A percentile compares a stretch with the other conserved stretches of the same genome.
Conservation (phyloP, 2,113 vertebrate genomes). For the Myotis yumanensis region DNA sequence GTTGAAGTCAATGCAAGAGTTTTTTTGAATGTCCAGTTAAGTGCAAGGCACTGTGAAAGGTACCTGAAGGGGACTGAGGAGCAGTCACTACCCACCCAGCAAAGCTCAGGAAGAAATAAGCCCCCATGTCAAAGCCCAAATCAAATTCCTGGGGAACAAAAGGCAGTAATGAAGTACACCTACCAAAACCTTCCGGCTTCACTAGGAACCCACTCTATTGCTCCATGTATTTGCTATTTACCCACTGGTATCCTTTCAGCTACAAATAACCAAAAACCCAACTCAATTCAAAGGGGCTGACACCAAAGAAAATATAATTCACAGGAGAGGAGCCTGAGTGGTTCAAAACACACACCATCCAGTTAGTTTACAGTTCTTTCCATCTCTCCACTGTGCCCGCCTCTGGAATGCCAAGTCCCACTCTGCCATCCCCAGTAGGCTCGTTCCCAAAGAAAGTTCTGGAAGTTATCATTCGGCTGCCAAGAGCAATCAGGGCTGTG, state of each 20-base stretch:
- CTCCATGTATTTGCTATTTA: background rate
- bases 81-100: background rate
- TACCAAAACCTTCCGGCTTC: background rate
- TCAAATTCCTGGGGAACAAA: background rate
- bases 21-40: background rate
- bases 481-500: background rate
- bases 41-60: background rate
- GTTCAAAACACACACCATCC: background rate
- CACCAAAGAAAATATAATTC: slow-evolving; percentile 30
- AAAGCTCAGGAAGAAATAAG: slow-evolving; percentile 23
- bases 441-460: slow-evolving; percentile 16
- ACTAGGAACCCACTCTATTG: background rate
- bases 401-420: background rate
- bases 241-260: background rate
- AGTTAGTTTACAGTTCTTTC: background rate
- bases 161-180: background rate
- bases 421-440: background rate
- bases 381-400: background rate
- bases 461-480: background rate
- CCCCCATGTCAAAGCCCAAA: background rate
- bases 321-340: background rate
- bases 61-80: background rate
- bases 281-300: background rate
- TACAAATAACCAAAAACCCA: background rate
- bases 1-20: background rate